Evolutionary conservation across 1,140 invertebrate genomes (phyloP), one percentile per base, ranked within the genome.

Genomic region (Cataglyphis hispanica): DNA sequence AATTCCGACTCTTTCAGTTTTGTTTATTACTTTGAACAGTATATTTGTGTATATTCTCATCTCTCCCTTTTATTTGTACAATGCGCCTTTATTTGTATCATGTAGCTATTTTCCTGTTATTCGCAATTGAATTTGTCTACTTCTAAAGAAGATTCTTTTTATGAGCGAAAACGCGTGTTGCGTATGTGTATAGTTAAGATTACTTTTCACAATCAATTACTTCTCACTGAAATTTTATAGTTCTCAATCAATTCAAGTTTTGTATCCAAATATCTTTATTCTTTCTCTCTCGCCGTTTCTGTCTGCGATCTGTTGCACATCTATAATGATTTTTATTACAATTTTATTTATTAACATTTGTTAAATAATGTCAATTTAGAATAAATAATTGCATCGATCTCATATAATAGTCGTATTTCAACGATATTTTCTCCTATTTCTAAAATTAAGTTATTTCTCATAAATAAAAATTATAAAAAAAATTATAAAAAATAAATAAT

Each of bases 1-100:
- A 83, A 10, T 61, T 37, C 46, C 43, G 37, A 69, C 76, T 69
- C 76, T 69, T 69, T 80, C 63, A 69, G 43, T 80, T 80, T 69
- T 69, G 66, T 53, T n/a, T n/a, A 69, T 80, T 53, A 69, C 63
- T 50, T 19, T 25, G 31, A 2, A 19, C 63, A 50, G 31, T 67
- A 37, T 67, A 69, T 80, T 31, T 40, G 31, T 40, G 43, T 40
- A 5, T n/a, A 10, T 13, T 67, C 43, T 78, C 67, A 67, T 67
- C 40, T 66, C n/a, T n/a, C n/a, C 43, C n/a, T 37, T 78, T 78
- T 78, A 78, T 77, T 43, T 64, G 40, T 31, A 46, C 58, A 40
- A 64, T 64, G 5, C n/a, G 16, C n/a, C 8, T 37, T n/a, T n/a
- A n/a, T n/a, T n/a, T 37, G 63, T 31, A 53, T 80, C 56, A 53